Evolutionary conservation across 2,113 vertebrate genomes (phyloP).

Genomic region (Ginglymostoma cirratum): DNA sequence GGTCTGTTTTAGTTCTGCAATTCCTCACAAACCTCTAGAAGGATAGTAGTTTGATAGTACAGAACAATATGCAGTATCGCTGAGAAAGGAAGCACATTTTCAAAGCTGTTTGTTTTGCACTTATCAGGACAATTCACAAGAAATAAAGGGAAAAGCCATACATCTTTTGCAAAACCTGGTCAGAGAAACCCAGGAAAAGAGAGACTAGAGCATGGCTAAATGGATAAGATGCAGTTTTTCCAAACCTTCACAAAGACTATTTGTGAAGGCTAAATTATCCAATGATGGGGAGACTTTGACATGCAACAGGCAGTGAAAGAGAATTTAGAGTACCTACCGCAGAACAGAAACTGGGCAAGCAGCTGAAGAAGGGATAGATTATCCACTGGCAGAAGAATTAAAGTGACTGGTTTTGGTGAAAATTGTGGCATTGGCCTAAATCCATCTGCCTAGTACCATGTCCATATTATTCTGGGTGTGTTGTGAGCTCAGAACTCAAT

Average conservation of each 20-base stretch:
- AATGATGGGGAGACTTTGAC: no score
- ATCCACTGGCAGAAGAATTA: not conserved
- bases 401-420: not conserved
- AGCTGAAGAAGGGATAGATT: not conserved
- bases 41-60: no score
- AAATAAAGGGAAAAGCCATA: no score
- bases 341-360: no score
- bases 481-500: not conserved
- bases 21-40: not conserved
- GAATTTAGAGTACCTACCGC: not conserved
- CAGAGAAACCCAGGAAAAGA: not conserved
- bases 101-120: no score
- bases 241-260: not conserved
- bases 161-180: no score
- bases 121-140: no score
- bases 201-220: not conserved
- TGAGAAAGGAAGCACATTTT: no score
- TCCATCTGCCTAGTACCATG: not conserved
- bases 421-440: not conserved
- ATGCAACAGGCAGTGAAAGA: no score
- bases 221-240: not conserved
- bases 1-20: not conserved
- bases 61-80: no score
- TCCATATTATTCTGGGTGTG: not conserved
- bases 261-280: not conserved